Conservation (phyloP, 2,888 invertebrate genomes). For the Agrotis ipsilon region DNA sequence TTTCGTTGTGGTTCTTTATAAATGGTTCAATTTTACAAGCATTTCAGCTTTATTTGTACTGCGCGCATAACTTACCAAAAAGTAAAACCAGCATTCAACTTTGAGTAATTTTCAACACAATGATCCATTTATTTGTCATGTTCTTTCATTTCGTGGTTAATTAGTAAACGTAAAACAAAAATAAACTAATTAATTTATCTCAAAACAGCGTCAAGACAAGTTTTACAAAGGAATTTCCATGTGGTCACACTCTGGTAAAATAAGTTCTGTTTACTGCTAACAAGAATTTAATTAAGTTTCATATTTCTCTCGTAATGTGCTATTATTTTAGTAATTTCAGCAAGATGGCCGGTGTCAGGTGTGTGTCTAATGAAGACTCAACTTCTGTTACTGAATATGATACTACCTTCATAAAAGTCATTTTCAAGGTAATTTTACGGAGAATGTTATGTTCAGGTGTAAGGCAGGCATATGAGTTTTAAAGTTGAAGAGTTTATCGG, state of each 20-base stretch:
- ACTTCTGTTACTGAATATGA: constrained; percentile 13
- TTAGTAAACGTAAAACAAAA: constrained; percentile 8
- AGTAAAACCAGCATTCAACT: background rate
- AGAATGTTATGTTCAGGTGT: background rate
- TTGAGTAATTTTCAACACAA: background rate
- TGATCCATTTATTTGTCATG: background rate
- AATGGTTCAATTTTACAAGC: background rate
- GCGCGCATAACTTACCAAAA: too few species aligned
- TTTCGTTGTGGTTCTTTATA: background rate
- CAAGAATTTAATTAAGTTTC: constrained; percentile 61
- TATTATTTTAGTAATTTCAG: constrained; percentile 52
- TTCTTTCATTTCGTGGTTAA: background rate
- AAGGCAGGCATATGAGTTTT: background rate
- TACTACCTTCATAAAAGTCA: constrained; percentile 14
- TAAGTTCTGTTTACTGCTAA: constrained; percentile 22
- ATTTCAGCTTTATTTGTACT: background rate
- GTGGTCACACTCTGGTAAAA: constrained; percentile 17
- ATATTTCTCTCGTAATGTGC: constrained; percentile 46
- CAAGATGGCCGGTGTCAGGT: constrained; percentile 32
- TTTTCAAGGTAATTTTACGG: background rate
- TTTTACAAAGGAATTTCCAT: constrained; percentile 26
- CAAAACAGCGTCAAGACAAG: constrained; percentile 9
- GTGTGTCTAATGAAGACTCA: constrained; percentile 1
- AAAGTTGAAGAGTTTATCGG: too few species aligned
- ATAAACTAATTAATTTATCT: constrained; percentile 3